Evolutionary conservation across 1,140 invertebrate genomes (phyloP).

Genomic region (Drosophila neocordata): DNA sequence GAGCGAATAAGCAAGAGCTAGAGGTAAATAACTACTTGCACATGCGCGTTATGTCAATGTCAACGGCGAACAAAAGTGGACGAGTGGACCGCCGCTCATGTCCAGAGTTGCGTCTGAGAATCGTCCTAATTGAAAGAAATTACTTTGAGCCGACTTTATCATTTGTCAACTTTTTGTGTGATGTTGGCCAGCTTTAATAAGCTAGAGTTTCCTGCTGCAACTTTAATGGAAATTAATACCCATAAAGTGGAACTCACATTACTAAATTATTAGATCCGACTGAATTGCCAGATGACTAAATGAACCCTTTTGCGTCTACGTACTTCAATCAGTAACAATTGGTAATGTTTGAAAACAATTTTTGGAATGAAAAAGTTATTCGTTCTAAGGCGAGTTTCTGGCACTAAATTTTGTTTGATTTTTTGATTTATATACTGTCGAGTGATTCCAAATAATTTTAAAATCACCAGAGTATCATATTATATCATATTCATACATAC

Average conservation of each 20-base stretch:
- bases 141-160: slow-evolving; percentile 76
- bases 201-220: slow-evolving; percentile 11
- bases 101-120: slow-evolving; percentile 51
- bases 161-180: slow-evolving; percentile 80
- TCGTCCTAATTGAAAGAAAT: slow-evolving; percentile 82
- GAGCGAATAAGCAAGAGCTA: background rate
- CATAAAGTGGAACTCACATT: background rate
- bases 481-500: too few relatives aligned
- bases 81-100: slow-evolving; percentile 9
- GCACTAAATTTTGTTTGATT: too few relatives aligned
- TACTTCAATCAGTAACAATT: too few relatives aligned
- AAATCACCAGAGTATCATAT: too few relatives aligned
- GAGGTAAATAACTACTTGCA: slow-evolving; percentile 13
- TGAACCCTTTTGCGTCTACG: too few relatives aligned
- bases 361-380: too few relatives aligned
- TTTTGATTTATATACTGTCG: too few relatives aligned
- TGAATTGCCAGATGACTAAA: background rate
- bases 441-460: too few relatives aligned
- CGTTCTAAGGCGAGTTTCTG: too few relatives aligned
- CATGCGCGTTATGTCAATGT: slow-evolving; percentile 81
- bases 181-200: background rate
- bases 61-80: slow-evolving; percentile 74
- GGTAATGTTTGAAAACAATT: too few relatives aligned
- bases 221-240: slow-evolving; percentile 45
- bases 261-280: slow-evolving; percentile 5